phyloP scores from a whole-genome alignment of 1,140 invertebrate species.

The Halesus radiatus region DNA sequence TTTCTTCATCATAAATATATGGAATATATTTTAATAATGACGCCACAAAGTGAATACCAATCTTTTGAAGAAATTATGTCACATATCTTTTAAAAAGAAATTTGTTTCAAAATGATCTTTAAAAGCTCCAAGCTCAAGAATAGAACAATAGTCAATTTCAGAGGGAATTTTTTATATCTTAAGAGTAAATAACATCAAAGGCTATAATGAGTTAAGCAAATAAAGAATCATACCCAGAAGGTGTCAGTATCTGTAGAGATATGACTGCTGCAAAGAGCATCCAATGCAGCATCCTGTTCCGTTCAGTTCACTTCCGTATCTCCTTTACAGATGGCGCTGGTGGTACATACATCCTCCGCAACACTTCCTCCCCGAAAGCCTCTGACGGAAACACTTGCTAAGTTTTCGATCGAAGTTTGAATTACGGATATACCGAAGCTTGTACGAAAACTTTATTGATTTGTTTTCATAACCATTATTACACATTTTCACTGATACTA shows the following conservation, averaged over 20 bases:
- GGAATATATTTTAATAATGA: too few species aligned
- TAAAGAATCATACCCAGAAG: constrained; percentile 9
- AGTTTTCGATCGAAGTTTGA: not conserved
- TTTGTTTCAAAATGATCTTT: too few species aligned
- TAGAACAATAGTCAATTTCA: too few species aligned
- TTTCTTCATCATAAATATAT: too few species aligned
- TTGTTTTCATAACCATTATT: not conserved
- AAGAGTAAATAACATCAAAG: too few species aligned
- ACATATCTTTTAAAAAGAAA: too few species aligned
- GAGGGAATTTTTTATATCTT: too few species aligned
- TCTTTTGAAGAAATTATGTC: too few species aligned
- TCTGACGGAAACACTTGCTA: not conserved
- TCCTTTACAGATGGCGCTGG: constrained; percentile 40
- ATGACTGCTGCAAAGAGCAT: constrained; percentile 17
- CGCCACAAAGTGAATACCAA: too few species aligned
- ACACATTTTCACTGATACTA: not conserved
- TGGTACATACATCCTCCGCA: constrained; percentile 16
- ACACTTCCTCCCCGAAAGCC: constrained; percentile 17
- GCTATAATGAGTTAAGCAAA: too few species aligned
- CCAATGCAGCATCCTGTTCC: constrained; percentile 31
- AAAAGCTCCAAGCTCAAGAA: too few species aligned
- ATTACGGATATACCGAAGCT: not conserved
- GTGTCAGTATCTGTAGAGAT: constrained; percentile 30
- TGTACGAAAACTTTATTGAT: not conserved
- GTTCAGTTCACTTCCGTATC: constrained; percentile 1